Conservation (phyloP, 2,888 invertebrate genomes). For the Sialis lutaria region DNA sequence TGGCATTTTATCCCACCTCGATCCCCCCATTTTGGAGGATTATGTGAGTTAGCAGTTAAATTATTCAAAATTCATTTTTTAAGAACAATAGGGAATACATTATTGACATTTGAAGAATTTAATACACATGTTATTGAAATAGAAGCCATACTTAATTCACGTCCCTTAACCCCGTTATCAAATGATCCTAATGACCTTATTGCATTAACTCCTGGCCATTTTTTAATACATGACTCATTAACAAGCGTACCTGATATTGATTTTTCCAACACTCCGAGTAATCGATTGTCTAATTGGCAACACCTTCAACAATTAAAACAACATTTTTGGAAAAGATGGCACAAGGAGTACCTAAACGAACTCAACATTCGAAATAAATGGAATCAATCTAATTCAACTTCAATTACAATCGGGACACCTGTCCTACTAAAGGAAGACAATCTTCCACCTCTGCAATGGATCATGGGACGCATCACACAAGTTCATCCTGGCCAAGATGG, state of each 20-base stretch:
- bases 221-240: constrained; percentile 8
- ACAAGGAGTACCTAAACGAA: too few species aligned
- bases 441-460: too few species aligned
- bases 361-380: too few species aligned
- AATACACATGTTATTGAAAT: constrained; percentile 16
- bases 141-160: constrained; percentile 17
- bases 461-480: too few species aligned
- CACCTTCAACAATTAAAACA: too few species aligned
- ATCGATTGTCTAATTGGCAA: constrained; percentile 9
- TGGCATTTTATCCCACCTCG: constrained; percentile 1
- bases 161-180: constrained; percentile 15
- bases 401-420: too few species aligned
- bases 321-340: too few species aligned
- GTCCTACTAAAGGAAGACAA: too few species aligned
- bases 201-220: constrained; percentile 12
- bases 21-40: constrained; percentile 7
- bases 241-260: constrained; percentile 5
- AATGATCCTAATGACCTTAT: constrained; percentile 14
- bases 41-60: constrained; percentile 19
- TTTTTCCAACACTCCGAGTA: constrained; percentile 4
- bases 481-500: too few species aligned
- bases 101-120: constrained; percentile 16
- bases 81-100: constrained; percentile 12
- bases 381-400: too few species aligned
- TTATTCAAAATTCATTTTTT: constrained; percentile 16